Conservation (phyloP, 1,140 invertebrate genomes). For the Camponotus floridanus region DNA sequence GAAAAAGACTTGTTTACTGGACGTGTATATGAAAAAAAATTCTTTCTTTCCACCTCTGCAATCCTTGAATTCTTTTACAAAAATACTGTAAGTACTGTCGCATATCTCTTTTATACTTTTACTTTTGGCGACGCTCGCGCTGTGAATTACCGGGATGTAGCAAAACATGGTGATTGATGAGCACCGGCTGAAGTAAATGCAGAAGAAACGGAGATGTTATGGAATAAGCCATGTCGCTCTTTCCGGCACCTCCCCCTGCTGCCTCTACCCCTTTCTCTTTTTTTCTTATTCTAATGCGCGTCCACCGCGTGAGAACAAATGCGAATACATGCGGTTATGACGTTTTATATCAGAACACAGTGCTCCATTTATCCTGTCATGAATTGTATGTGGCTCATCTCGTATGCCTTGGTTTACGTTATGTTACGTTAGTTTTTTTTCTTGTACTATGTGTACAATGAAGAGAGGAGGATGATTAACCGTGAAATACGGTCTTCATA, state of each 20-base stretch:
- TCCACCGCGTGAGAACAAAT: slow-evolving; percentile 51
- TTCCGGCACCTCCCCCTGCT: slow-evolving; percentile 20
- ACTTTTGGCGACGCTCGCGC: slow-evolving; percentile 17
- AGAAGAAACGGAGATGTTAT: slow-evolving; percentile 53
- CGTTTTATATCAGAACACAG: slow-evolving; percentile 63
- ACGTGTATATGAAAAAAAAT: neutral
- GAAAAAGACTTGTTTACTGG: neutral
- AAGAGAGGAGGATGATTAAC: slow-evolving; percentile 59
- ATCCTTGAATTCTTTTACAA: neutral
- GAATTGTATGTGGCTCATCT: slow-evolving; percentile 62
- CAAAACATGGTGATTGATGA: slow-evolving; percentile 55
- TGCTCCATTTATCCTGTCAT: slow-evolving; percentile 63
- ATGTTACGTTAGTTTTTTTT: slow-evolving; percentile 30
- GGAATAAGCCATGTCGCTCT: slow-evolving; percentile 58
- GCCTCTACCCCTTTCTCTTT: slow-evolving; percentile 34
- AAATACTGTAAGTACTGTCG: neutral
- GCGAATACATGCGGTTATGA: slow-evolving; percentile 59
- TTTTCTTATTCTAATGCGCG: slow-evolving; percentile 57
- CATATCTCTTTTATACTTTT: slow-evolving; percentile 40
- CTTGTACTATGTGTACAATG: slow-evolving; percentile 36
- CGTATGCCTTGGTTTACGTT: slow-evolving; percentile 58
- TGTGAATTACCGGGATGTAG: slow-evolving; percentile 10
- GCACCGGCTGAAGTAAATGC: slow-evolving; percentile 28
- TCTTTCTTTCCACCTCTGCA: neutral
- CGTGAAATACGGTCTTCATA: slow-evolving; percentile 58